phyloP scores from a whole-genome alignment of 2,113 vertebrate species.

The Pelusios castaneus region DNA sequence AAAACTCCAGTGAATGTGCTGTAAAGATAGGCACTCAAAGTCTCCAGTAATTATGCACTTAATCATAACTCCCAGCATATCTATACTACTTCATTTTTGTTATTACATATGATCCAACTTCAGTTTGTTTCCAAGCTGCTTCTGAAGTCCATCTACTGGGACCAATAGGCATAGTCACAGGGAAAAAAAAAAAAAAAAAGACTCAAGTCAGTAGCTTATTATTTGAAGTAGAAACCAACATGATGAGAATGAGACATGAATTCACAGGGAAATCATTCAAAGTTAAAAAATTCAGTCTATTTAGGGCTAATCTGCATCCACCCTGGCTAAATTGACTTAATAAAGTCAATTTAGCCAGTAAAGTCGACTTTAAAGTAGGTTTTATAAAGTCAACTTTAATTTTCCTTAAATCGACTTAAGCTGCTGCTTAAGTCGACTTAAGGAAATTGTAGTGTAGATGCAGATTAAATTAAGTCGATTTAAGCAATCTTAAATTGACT shows the following conservation, averaged over 20 bases:
- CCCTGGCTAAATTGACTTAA: no score
- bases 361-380: no score
- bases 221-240: not conserved
- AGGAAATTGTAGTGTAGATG: no score
- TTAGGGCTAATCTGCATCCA: no score
- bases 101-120: not conserved
- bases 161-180: not conserved
- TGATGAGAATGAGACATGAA: not conserved
- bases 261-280: not conserved
- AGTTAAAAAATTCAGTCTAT: not conserved
- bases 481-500: no score
- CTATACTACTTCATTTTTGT: not conserved
- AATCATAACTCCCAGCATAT: not conserved
- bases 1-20: not conserved
- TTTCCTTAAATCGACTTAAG: no score
- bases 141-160: not conserved
- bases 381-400: no score
- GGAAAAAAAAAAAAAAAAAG: not conserved
- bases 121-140: not conserved
- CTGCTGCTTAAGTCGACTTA: no score
- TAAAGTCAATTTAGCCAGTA: no score
- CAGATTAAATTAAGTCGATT: no score
- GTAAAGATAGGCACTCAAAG: not conserved
- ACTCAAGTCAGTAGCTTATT: not conserved
- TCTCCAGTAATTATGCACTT: not conserved